Evolutionary conservation across 2,113 vertebrate species (phyloP), one percentile per base, ranked within the genome.

Genomic region (Coregonus clupeaformis): DNA sequence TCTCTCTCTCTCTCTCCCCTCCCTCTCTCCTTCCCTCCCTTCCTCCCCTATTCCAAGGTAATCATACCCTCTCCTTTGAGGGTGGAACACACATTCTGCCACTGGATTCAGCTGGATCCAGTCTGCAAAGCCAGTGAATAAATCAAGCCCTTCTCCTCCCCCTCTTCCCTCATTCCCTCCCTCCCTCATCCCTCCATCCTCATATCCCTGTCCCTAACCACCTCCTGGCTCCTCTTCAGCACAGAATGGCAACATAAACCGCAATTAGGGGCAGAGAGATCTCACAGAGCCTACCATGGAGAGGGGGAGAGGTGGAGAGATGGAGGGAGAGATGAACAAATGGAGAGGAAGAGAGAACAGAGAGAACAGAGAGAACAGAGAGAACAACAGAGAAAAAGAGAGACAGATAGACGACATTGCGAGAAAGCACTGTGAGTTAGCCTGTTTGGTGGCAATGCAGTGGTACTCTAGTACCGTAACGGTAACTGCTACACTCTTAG

Each of bases 41-140:
- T 20, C 0, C 71, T 22, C 20, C 29, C 27, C 36, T 36, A 7
- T 45, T 47, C n/a, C 36, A 20, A 57, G 69, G 74, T 71, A 81
- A 80, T 70, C 67, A 24, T 59, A 78, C 55, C 42, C 22, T 62
- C 42, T 32, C 63, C 65, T 29, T 69, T 4, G 29, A 4, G 14
- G 36, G 68, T 69, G 55, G 60, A 47, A 59, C 70, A 47, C 59
- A 29, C n/a, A 60, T 30, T 25, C 24, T 0, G 29, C 32, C 52
- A 73, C 77, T 67, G 79, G 66, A 45, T 68, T 45, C 69, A 42
- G 74, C 74, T 69, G 74, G 72, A 71, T 78, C 59, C 63, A 70
- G 29, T 65, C 52, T 29, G 49, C 32, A 9, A 62, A 65, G 55
- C 70, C 18, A 72, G 49, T 30, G 49, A 45, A 77, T 75, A 77